A percentile compares a stretch with the other conserved stretches of the same genome.
phyloP scores from a whole-genome alignment of 2,797 vertebrate species.

The Cygnus olor region DNA sequence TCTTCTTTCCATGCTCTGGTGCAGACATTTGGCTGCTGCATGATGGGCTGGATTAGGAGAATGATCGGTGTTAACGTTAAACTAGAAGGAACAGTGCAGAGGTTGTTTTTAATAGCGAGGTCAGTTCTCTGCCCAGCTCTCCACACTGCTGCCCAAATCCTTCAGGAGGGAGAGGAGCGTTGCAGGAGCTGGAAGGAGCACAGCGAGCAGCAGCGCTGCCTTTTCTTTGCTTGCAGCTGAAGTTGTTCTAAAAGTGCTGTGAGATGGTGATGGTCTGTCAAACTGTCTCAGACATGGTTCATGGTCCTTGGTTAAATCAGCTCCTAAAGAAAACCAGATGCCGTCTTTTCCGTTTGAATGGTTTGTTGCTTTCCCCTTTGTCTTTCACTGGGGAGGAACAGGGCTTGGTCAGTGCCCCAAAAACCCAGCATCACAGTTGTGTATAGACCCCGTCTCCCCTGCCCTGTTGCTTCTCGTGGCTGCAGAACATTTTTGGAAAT shows the following conservation, averaged over 20 bases:
- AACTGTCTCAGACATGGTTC: not conserved
- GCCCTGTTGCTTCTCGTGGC: not conserved
- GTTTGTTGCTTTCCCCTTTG: not conserved
- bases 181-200: not conserved
- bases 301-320: not conserved
- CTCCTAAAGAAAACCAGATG: not conserved
- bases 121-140: not conserved
- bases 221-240: not conserved
- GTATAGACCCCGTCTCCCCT: not conserved
- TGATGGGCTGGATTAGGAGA: not conserved
- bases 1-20: not conserved
- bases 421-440: not conserved
- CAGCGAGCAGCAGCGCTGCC: not conserved
- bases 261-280: not conserved
- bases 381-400: not conserved
- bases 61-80: not conserved
- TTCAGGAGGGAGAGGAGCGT: not conserved
- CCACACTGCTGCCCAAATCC: fast-evolving
- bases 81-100: not conserved
- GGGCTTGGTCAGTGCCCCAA: not conserved
- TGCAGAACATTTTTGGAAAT: not conserved
- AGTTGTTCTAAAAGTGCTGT: not conserved
- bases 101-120: not conserved
- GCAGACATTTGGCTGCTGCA: not conserved
- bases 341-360: not conserved